Conservation (phyloP, 2,888 invertebrate genomes). For the Lottia scabra region DNA sequence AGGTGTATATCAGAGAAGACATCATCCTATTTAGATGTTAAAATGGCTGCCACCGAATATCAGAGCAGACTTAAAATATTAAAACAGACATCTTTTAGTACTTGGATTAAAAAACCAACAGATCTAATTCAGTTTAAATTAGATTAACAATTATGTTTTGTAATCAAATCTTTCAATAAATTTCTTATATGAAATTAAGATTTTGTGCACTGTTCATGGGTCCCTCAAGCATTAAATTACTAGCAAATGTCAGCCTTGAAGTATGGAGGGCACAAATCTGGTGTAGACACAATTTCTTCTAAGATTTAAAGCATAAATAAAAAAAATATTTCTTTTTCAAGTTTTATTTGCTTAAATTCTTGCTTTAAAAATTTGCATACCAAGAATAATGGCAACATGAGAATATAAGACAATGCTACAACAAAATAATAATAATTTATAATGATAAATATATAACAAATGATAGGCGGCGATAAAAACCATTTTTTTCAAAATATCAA, state of each 20-base stretch:
- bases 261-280: too few relatives aligned
- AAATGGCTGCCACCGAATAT: conserved; percentile 42
- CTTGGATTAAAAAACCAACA: conserved; percentile 42
- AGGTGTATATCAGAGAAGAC: not conserved
- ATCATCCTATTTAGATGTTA: conserved; percentile 40
- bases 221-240: too few relatives aligned
- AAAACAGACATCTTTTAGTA: conserved; percentile 17
- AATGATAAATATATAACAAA: conserved; percentile 7
- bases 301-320: too few relatives aligned
- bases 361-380: conserved; percentile 25
- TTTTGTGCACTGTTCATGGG: too few relatives aligned
- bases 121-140: conserved; percentile 31
- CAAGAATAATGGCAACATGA: conserved; percentile 31
- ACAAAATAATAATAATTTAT: conserved; percentile 9
- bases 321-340: not conserved
- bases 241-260: too few relatives aligned
- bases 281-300: too few relatives aligned
- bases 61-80: conserved; percentile 37
- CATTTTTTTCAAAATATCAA: too few relatives aligned
- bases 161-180: too few relatives aligned
- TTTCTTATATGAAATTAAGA: too few relatives aligned
- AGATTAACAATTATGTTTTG: not conserved
- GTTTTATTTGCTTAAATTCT: conserved; percentile 20
- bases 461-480: not conserved
- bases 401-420: conserved; percentile 19